A percentile compares a stretch with the other conserved stretches of the same genome.
phyloP scores from a whole-genome alignment of 92 coral and sea anemone genomes.

The Anthopleura xanthogrammica region DNA sequence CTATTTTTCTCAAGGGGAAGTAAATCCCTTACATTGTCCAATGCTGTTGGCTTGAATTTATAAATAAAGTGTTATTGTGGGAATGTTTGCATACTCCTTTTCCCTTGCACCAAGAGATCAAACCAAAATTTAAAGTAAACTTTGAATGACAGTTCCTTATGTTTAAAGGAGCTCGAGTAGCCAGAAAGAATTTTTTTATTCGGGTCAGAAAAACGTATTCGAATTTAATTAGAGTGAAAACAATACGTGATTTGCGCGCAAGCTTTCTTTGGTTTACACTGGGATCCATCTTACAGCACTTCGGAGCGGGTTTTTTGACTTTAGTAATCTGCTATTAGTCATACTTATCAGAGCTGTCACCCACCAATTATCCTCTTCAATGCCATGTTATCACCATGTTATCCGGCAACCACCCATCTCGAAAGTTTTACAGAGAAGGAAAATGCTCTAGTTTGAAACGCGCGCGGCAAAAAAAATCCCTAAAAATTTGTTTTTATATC shows the following conservation, averaged over 20 bases:
- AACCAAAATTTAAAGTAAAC: neutral
- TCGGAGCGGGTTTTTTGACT: neutral
- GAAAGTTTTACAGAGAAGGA: neutral
- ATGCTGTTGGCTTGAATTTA: too few relatives aligned
- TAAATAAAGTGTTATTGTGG: conserved; percentile 10
- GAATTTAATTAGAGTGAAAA: neutral
- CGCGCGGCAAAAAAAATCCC: neutral
- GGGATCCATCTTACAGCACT: neutral
- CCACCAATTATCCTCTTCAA: neutral
- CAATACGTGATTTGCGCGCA: conserved; percentile 1
- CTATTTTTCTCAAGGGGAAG: too few relatives aligned
- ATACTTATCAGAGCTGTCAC: neutral
- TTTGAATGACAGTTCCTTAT: neutral
- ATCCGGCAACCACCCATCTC: neutral
- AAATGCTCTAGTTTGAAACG: neutral
- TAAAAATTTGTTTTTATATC: neutral
- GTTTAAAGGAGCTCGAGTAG: neutral
- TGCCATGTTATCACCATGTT: neutral
- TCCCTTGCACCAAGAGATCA: conserved; percentile 9
- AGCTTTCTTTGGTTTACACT: neutral
- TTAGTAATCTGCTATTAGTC: neutral
- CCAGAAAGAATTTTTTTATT: neutral
- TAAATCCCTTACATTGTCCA: too few relatives aligned
- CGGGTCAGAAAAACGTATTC: neutral
- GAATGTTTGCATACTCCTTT: conserved; percentile 17